phyloP scores from a whole-genome alignment of 1,140 invertebrate genomes.

The Tetramorium alpestre region DNA sequence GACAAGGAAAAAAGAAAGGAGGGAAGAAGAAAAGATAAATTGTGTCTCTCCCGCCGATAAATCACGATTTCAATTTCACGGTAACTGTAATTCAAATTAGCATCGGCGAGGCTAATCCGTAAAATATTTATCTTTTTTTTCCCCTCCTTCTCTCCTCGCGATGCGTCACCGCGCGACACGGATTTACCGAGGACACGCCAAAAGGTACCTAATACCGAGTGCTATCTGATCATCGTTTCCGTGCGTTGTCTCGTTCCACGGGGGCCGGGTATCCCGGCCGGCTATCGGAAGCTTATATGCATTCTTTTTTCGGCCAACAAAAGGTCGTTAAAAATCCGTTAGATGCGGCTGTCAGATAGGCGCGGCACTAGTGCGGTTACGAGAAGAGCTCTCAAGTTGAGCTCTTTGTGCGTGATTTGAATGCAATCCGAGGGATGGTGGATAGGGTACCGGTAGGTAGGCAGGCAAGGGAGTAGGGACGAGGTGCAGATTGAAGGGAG shows the following conservation, averaged over 20 bases:
- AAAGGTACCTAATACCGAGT: slow-evolving; percentile 57
- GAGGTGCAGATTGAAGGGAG: slow-evolving; percentile 29
- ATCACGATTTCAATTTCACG: slow-evolving; percentile 39
- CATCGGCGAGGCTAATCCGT: neutral
- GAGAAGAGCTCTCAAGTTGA: slow-evolving; percentile 77
- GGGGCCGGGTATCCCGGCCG: slow-evolving; percentile 58
- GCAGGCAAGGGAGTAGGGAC: slow-evolving; percentile 37
- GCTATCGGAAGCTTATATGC: slow-evolving; percentile 74
- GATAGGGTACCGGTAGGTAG: slow-evolving; percentile 47
- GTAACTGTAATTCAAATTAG: slow-evolving; percentile 30
- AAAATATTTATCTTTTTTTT: slow-evolving; percentile 23
- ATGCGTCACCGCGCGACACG: neutral
- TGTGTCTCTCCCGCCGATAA: neutral
- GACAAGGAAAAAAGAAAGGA: neutral
- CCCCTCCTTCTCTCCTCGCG: neutral
- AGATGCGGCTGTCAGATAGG: slow-evolving; percentile 84
- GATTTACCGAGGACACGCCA: slow-evolving; percentile 62
- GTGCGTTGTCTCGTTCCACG: slow-evolving; percentile 68
- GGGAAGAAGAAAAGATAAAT: neutral
- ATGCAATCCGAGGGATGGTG: slow-evolving; percentile 82
- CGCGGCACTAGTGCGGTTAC: slow-evolving; percentile 75
- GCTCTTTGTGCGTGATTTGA: slow-evolving; percentile 85
- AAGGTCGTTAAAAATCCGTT: slow-evolving; percentile 85
- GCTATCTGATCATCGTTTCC: slow-evolving; percentile 73
- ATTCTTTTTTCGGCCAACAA: slow-evolving; percentile 82